Evolutionary conservation across 2,113 vertebrate species (phyloP).

Genomic region (Pagrus major): DNA sequence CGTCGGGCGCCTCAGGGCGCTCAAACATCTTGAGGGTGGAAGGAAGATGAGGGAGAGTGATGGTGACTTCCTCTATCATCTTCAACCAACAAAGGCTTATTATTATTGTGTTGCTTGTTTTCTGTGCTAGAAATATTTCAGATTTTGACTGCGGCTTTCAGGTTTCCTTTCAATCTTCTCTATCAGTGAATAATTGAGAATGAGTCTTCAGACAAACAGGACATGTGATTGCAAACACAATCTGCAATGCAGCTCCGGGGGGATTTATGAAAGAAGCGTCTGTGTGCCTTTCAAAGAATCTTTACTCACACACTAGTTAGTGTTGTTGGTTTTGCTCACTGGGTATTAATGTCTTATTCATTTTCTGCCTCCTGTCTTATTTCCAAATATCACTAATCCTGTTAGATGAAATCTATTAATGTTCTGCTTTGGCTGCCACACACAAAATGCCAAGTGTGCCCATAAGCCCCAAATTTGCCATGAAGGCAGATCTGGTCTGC

Average conservation of each 20-base stretch:
- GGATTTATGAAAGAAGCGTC: conserved; percentile 47
- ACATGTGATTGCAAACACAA: conserved; percentile 28
- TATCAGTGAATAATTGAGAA: conserved; percentile 25
- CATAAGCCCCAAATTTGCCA: conserved; percentile 81
- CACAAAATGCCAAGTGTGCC: conserved; percentile 74
- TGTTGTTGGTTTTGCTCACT: conserved; percentile 60
- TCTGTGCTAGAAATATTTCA: conserved; percentile 15
- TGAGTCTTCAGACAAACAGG: conserved; percentile 15
- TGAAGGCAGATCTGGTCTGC: conserved; percentile 76
- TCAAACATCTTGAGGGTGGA: conserved; percentile 61
- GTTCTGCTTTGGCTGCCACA: conserved; percentile 72
- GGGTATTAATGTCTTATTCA: conserved; percentile 66
- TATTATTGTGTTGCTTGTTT: conserved; percentile 14
- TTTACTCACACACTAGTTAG: conserved; percentile 68
- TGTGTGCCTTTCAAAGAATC: conserved; percentile 54
- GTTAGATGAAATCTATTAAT: conserved; percentile 80
- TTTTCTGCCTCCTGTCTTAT: conserved; percentile 62
- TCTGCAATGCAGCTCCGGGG: conserved; percentile 15
- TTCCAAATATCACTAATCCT: conserved; percentile 79
- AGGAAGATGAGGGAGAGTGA: conserved; percentile 58
- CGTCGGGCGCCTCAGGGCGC: conserved; percentile 59
- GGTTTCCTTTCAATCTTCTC: conserved; percentile 2
- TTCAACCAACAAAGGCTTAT: conserved; percentile 45
- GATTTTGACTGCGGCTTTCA: background rate
- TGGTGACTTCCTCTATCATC: conserved; percentile 65